phyloP scores from a whole-genome alignment of 2,797 vertebrate species.

The Craterocephalus amniculus region DNA sequence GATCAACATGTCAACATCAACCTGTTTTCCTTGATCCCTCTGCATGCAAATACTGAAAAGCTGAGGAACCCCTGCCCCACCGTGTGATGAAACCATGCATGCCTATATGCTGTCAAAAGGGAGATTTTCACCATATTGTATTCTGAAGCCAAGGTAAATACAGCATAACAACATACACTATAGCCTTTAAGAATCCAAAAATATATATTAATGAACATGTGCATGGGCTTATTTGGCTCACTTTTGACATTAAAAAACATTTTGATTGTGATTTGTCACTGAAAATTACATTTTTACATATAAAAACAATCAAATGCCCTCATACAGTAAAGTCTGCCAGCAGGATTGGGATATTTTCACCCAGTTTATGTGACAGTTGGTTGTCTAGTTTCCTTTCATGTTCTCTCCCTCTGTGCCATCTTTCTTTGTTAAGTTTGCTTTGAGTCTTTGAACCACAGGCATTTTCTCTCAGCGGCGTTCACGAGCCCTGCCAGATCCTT shows the following conservation, averaged over 20 bases:
- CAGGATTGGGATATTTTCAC: conserved; percentile 67
- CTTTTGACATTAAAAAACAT: not conserved
- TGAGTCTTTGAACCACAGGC: conserved; percentile 77
- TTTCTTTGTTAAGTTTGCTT: conserved; percentile 78
- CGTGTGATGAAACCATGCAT: too few species aligned
- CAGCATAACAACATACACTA: too few species aligned
- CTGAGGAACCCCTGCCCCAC: too few species aligned
- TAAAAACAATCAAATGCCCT: conserved; percentile 52
- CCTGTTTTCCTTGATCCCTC: too few species aligned
- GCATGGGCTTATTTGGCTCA: not conserved
- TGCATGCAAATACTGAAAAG: too few species aligned
- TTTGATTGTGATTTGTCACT: conserved; percentile 5
- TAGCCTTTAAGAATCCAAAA: not conserved
- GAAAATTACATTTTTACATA: conserved; percentile 27
- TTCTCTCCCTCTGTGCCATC: conserved; percentile 71
- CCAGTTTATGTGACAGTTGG: conserved; percentile 76
- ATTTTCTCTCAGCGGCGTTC: conserved; percentile 73
- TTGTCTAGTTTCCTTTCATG: conserved; percentile 75
- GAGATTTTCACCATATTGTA: too few species aligned
- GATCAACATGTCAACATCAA: not conserved
- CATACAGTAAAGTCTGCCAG: conserved; percentile 44
- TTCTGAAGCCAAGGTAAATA: too few species aligned
- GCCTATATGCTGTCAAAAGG: too few species aligned
- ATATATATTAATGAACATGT: not conserved
- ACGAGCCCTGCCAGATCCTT: conserved; percentile 72